Percentiles rank a stretch among this genome's conserved stretches.
phyloP scores from a whole-genome alignment of 2,113 vertebrate genomes.

The Oreochromis tanganicae region DNA sequence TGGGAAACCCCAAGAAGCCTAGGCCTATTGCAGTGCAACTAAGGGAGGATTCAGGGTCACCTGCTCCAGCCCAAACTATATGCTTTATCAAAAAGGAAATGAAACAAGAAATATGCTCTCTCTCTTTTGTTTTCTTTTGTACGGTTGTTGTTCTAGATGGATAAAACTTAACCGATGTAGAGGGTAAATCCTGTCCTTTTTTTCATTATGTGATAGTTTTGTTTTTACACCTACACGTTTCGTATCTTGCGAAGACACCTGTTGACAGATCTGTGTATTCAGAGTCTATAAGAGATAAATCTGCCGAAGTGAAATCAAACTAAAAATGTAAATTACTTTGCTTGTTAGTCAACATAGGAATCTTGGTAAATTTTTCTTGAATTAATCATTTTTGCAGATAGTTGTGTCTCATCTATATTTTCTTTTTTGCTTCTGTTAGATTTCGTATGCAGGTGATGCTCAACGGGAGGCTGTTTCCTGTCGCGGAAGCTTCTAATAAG shows the following conservation, averaged over 20 bases:
- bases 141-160: background rate
- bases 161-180: background rate
- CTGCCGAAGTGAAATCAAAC: background rate
- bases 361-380: background rate
- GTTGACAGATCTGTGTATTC: background rate
- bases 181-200: background rate
- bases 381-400: background rate
- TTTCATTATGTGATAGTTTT: background rate
- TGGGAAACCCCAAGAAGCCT: background rate
- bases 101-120: background rate
- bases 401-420: background rate
- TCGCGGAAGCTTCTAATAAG: constrained; percentile 89
- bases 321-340: background rate
- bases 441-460: constrained; percentile 95
- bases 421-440: constrained; percentile 57
- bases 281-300: background rate
- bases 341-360: background rate
- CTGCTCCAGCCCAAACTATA: background rate
- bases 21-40: background rate
- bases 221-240: background rate
- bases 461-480: constrained; percentile 81
- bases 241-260: background rate
- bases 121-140: background rate
- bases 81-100: background rate
- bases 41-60: background rate